A percentile compares a stretch with the other conserved stretches of the same genome.
Evolutionary conservation across 2,113 vertebrate genomes (phyloP).

Genomic region (Siniperca knerii): DNA sequence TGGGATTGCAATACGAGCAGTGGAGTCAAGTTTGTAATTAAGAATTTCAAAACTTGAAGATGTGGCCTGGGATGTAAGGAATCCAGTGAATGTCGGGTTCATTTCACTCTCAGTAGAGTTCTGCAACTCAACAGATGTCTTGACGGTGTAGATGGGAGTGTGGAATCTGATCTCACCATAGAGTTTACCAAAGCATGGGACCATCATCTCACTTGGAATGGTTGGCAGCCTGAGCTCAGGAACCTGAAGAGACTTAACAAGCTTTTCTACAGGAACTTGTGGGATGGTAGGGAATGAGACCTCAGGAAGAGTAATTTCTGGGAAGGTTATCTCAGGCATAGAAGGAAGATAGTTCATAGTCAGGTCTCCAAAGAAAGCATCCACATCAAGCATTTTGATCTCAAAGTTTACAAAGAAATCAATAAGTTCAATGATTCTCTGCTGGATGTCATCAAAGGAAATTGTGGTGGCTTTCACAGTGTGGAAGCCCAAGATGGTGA

Average conservation of each 20-base stretch:
- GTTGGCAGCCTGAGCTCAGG: conserved; percentile 79
- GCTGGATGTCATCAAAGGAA: conserved; percentile 88
- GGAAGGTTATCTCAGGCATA: conserved; percentile 80
- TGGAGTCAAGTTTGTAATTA: conserved; percentile 87
- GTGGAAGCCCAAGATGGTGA: conserved; percentile 86
- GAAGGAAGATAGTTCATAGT: conserved; percentile 78
- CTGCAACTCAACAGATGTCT: conserved; percentile 83
- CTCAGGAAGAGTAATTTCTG: conserved; percentile 82
- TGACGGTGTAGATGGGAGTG: conserved; percentile 87
- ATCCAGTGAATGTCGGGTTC: conserved; percentile 57
- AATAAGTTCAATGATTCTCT: conserved; percentile 84
- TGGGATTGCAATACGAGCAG: conserved; percentile 67
- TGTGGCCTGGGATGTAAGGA: conserved; percentile 76
- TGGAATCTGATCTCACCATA: conserved; percentile 83
- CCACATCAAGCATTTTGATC: conserved; percentile 79
- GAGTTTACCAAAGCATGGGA: conserved; percentile 91
- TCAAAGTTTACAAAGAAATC: conserved; percentile 86
- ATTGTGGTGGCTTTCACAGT: conserved; percentile 86
- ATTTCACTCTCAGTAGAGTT: conserved; percentile 14
- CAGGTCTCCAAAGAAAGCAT: conserved; percentile 85
- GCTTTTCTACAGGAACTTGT: conserved; percentile 81
- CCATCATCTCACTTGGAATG: conserved; percentile 82
- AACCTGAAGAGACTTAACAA: conserved; percentile 82
- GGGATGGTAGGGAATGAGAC: conserved; percentile 87
- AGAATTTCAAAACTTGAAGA: conserved; percentile 84